Conservation (phyloP, 2,113 vertebrate genomes). For the Pantherophis guttatus region DNA sequence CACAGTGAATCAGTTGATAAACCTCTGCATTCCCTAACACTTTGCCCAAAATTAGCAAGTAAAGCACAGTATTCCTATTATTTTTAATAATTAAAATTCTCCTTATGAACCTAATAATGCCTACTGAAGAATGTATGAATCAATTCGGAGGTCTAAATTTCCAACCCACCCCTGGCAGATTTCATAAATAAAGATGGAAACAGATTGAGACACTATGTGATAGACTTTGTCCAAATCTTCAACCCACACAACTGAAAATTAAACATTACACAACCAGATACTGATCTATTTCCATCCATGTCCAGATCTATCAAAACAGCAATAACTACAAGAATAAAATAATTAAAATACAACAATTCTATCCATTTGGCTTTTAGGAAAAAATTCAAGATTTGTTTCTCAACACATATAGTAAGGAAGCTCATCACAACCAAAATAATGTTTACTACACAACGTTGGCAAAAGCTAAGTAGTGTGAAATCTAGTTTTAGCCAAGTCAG, state of each 20-base stretch:
- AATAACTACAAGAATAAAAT: neutral
- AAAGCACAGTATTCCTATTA: neutral
- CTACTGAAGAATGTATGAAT: neutral
- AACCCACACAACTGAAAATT: neutral
- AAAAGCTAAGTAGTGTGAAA: neutral
- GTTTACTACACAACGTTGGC: neutral
- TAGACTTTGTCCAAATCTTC: neutral
- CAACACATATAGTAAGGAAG: neutral
- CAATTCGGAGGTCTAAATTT: neutral
- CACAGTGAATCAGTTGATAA: neutral
- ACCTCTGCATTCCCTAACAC: neutral
- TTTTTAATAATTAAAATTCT: neutral
- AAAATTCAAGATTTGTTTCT: neutral
- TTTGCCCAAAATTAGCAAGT: neutral
- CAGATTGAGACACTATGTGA: neutral
- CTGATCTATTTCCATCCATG: neutral
- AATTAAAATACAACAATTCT: neutral
- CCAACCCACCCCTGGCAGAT: neutral
- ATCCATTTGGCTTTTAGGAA: neutral
- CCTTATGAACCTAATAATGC: neutral
- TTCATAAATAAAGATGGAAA: neutral
- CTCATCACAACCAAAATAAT: neutral
- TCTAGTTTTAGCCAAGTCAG: neutral
- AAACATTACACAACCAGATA: neutral
- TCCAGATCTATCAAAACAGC: neutral